A percentile compares a stretch with the other conserved stretches of the same genome.
Conservation (phyloP, 2,888 invertebrate species). For the Lutraria lutraria region DNA sequence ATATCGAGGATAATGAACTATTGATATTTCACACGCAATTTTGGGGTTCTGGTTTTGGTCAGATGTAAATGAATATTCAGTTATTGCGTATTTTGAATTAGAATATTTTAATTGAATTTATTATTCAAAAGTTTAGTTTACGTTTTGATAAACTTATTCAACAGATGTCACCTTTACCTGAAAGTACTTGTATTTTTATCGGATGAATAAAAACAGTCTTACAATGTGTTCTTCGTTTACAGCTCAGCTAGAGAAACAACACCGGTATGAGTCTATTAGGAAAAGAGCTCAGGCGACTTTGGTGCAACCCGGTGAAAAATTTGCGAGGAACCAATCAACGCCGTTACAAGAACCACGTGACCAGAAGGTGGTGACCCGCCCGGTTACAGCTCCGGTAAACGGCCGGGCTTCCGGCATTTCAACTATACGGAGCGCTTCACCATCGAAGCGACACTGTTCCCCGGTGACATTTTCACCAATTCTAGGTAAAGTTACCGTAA, state of each 20-base stretch:
- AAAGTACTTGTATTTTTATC: no score
- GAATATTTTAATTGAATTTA: no score
- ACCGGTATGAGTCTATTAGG: constrained; percentile 56
- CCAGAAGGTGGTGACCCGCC: background rate
- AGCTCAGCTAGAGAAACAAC: constrained; percentile 74
- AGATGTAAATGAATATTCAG: no score
- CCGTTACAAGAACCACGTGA: background rate
- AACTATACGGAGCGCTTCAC: constrained; percentile 3
- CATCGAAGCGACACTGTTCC: constrained; percentile 34
- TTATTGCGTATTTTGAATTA: no score
- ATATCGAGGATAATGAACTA: no score
- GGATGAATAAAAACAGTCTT: no score
- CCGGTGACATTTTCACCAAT: constrained; percentile 31
- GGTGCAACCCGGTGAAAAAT: constrained; percentile 55
- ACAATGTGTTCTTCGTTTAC: background rate
- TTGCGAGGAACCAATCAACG: constrained; percentile 46
- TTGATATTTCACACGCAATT: no score
- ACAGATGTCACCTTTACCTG: no score
- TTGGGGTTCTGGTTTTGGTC: no score
- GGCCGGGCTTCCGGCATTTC: constrained; percentile 24
- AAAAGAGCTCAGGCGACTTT: constrained; percentile 64
- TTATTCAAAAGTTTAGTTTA: no score
- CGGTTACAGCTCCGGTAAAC: constrained; percentile 27
- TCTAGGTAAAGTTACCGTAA: background rate
- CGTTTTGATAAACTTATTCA: no score